Evolutionary conservation across 2,888 invertebrate species (phyloP).

Genomic region (Portevinia maculata): DNA sequence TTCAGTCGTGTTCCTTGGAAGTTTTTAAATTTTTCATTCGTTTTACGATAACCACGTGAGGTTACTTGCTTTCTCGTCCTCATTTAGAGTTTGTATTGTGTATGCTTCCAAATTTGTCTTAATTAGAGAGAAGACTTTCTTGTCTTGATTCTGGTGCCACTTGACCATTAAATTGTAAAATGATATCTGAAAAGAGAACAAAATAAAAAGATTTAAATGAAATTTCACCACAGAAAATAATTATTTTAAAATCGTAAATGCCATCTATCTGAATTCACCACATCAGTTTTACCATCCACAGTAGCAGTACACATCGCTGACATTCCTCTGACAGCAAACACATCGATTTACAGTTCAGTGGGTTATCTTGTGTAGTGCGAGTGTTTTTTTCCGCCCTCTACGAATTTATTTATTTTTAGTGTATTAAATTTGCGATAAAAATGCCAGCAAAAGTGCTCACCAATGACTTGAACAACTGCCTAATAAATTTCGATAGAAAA

Average conservation of each 20-base stretch:
- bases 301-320: slow-evolving; percentile 10
- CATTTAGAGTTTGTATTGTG: slow-evolving; percentile 68
- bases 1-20: slow-evolving; percentile 68
- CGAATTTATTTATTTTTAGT: slow-evolving; percentile 1
- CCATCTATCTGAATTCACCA: slow-evolving; percentile 27
- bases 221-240: not conserved
- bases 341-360: slow-evolving; percentile 26
- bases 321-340: not conserved
- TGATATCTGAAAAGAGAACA: slow-evolving; percentile 8
- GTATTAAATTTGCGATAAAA: not conserved
- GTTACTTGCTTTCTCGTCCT: slow-evolving; percentile 72
- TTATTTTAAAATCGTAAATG: slow-evolving; percentile 25
- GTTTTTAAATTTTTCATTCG: slow-evolving; percentile 70
- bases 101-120: slow-evolving; percentile 24
- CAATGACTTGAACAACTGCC: slow-evolving; percentile 78
- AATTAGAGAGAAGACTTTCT: not conserved
- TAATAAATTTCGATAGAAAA: slow-evolving; percentile 79
- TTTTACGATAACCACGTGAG: slow-evolving; percentile 67
- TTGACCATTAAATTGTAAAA: slow-evolving; percentile 16
- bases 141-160: not conserved
- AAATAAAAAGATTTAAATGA: not conserved
- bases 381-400: not conserved
- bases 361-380: not conserved
- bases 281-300: slow-evolving; percentile 40
- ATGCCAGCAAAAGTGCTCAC: slow-evolving; percentile 71